Percentiles rank a stretch among this genome's conserved stretches.
Evolutionary conservation across 2,888 invertebrate species (phyloP).

Genomic region (Biston betularia): DNA sequence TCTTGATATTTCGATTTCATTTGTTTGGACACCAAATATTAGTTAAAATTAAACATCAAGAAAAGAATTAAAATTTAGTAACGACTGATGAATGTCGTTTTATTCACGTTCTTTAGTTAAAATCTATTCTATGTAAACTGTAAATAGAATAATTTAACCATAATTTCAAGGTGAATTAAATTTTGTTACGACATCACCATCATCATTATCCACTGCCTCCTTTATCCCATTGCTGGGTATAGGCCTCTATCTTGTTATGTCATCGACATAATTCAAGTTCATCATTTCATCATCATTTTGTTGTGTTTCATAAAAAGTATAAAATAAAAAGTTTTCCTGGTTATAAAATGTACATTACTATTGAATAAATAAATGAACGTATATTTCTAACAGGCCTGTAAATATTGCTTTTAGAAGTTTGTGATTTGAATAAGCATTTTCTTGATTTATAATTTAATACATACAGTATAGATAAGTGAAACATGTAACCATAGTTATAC

Average conservation of each 20-base stretch:
- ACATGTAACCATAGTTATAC: constrained; percentile 68
- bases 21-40: constrained; percentile 82
- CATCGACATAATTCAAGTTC: constrained; percentile 50
- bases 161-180: constrained; percentile 46
- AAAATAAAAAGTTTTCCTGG: constrained; percentile 54
- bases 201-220: too few relatives aligned
- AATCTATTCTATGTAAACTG: constrained; percentile 11
- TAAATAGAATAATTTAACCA: constrained; percentile 44
- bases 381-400: constrained; percentile 64
- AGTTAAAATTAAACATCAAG: constrained; percentile 68
- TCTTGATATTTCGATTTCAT: constrained; percentile 59
- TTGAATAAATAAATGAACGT: constrained; percentile 45
- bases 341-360: constrained; percentile 48
- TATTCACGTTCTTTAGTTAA: constrained; percentile 9
- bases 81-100: constrained; percentile 41
- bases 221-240: too few relatives aligned
- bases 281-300: constrained; percentile 56
- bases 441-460: constrained; percentile 56
- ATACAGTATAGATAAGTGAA: constrained; percentile 66
- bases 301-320: constrained; percentile 67
- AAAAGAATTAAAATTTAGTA: constrained; percentile 31
- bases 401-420: constrained; percentile 83
- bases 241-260: too few relatives aligned
- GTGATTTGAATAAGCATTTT: constrained; percentile 74
- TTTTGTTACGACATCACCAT: constrained; percentile 48